Evolutionary conservation across 2,888 invertebrate genomes (phyloP).

Genomic region (Drosophila merina): DNA sequence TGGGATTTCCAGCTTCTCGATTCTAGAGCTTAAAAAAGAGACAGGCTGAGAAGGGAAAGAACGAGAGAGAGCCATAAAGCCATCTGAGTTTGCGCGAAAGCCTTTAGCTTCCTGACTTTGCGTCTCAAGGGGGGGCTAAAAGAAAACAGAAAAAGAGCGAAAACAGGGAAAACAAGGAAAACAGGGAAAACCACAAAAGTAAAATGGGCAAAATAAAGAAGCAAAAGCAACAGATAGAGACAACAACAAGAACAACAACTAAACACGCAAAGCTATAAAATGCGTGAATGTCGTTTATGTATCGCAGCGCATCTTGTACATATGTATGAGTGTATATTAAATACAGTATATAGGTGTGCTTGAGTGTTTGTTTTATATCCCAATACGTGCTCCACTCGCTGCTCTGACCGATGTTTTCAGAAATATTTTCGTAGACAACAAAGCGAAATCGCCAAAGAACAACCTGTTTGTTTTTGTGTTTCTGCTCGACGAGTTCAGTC

Average conservation of each 20-base stretch:
- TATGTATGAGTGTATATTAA: constrained; percentile 5
- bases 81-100: constrained; percentile 61
- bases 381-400: constrained; percentile 28
- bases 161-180: constrained; percentile 32
- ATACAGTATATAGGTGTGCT: constrained; percentile 2
- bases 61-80: constrained; percentile 16
- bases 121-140: constrained; percentile 2
- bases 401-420: constrained; percentile 24
- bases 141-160: constrained; percentile 10
- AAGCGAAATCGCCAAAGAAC: constrained; percentile 62
- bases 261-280: constrained; percentile 73
- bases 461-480: constrained; percentile 65
- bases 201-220: constrained; percentile 58
- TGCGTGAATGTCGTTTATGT: constrained; percentile 76
- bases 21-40: neutral
- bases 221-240: constrained; percentile 41
- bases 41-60: neutral
- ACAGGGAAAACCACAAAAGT: constrained; percentile 41
- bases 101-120: constrained; percentile 56
- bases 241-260: constrained; percentile 14
- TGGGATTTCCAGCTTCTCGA: constrained; percentile 25
- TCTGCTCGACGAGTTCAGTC: constrained; percentile 55
- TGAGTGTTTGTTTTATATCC: constrained; percentile 38
- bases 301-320: constrained; percentile 31
- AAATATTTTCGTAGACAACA: constrained; percentile 76